A percentile compares a stretch with the other conserved stretches of the same genome.
Conservation (phyloP, 2,797 vertebrate genomes). For the Sciaenops ocellatus region DNA sequence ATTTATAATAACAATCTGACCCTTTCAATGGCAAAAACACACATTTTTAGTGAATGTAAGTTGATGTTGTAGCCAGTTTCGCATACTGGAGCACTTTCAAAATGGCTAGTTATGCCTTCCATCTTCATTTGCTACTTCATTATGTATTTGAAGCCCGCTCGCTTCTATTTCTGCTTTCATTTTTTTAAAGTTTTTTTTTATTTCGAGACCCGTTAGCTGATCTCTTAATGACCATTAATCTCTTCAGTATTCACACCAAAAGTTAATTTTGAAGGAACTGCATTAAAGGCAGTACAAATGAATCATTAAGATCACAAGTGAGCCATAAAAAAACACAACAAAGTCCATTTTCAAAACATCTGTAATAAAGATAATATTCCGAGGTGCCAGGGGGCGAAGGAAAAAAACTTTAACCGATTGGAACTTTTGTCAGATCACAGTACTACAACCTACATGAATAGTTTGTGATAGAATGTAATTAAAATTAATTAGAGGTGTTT, state of each 20-base stretch:
- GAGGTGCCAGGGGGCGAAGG: neutral
- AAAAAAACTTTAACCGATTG: neutral
- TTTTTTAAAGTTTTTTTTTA: neutral
- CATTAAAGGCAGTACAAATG: neutral
- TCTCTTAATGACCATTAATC: constrained; percentile 35
- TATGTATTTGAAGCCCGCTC: neutral
- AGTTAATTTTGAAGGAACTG: constrained; percentile 5
- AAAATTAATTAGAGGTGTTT: neutral
- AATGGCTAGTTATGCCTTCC: neutral
- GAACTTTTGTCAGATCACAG: constrained; percentile 12
- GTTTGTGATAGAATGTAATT: neutral
- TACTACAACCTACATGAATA: neutral
- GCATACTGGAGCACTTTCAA: too few species aligned
- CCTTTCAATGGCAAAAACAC: too few species aligned
- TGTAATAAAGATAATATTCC: constrained; percentile 5
- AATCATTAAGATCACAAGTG: constrained; percentile 3
- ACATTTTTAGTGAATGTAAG: too few species aligned
- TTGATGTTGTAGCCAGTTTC: too few species aligned
- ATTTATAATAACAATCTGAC: too few species aligned
- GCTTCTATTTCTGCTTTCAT: constrained; percentile 6
- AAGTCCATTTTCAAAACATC: neutral
- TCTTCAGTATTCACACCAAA: constrained; percentile 14
- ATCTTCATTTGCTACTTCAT: neutral
- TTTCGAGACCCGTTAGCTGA: neutral
- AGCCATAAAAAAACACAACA: constrained; percentile 11